Conservation (phyloP, 2,888 invertebrate genomes). For the Cataglyphis livida region DNA sequence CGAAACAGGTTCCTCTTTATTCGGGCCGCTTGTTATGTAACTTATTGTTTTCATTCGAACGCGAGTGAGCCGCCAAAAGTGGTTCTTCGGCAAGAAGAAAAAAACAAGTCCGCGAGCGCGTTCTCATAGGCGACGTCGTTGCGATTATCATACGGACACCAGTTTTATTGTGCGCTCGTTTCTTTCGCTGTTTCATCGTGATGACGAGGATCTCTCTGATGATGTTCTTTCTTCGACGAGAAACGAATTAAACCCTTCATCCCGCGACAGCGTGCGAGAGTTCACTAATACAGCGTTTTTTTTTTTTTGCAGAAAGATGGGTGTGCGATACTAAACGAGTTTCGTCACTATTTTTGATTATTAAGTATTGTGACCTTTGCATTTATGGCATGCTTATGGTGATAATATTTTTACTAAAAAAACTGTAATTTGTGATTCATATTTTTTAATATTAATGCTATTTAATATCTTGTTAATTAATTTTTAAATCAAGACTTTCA, state of each 20-base stretch:
- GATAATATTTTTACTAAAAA: background rate
- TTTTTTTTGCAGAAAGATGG: conserved; percentile 16
- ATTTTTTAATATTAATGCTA: background rate
- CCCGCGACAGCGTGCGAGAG: conserved; percentile 23
- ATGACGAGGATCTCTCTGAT: conserved; percentile 19
- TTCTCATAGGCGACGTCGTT: conserved; percentile 64
- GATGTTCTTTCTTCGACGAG: conserved; percentile 35
- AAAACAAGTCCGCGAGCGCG: conserved; percentile 64
- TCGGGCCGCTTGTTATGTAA: conserved; percentile 73
- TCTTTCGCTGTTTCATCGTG: conserved; percentile 44
- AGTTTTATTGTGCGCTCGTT: conserved; percentile 50
- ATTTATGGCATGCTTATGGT: conserved; percentile 12
- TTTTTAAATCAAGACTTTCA: background rate
- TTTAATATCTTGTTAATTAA: conserved; percentile 2
- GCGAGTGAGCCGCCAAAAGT: conserved; percentile 63
- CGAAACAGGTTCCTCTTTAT: conserved; percentile 76
- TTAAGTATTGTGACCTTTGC: background rate
- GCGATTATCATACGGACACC: conserved; percentile 69
- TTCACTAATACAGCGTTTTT: background rate
- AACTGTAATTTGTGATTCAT: background rate
- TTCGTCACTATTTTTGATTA: background rate
- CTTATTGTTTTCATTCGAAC: conserved; percentile 75
- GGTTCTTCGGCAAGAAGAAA: conserved; percentile 61
- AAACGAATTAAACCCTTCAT: conserved; percentile 33
- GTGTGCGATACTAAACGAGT: background rate